These are phyloP conservation scores for Epinephelus lanceolatus DNA, from an alignment of 2,113 vertebrate genomes.

Conservation along the genomic window DNA sequence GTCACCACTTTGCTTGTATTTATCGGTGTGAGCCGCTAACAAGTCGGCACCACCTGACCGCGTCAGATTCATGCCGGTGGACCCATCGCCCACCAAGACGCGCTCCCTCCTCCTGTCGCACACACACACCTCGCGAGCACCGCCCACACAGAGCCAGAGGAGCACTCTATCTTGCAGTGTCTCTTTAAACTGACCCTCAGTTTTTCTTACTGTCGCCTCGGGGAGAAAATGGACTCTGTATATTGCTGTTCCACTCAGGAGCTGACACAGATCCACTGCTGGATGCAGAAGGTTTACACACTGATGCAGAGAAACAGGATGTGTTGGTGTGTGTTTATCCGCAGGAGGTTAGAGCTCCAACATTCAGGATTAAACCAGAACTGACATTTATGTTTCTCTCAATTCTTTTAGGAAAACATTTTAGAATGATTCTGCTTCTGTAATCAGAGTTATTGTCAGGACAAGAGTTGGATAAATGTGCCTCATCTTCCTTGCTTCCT, in stretches of 20 bases:
- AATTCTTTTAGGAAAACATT: neutral
- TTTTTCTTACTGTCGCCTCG: neutral
- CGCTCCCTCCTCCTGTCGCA: neutral
- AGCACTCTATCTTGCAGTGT: conserved; percentile 14
- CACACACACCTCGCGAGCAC: conserved; percentile 5
- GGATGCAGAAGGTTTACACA: neutral
- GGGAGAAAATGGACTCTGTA: neutral
- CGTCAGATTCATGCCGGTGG: conserved; percentile 31
- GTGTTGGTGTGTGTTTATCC: conserved; percentile 9
- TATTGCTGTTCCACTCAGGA: neutral
- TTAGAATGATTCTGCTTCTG: neutral
- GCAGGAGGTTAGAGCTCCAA: neutral
- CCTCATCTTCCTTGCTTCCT: no score
- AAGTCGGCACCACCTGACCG: conserved; percentile 13
- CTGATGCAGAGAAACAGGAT: neutral
- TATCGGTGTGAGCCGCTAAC: neutral
- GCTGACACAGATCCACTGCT: conserved; percentile 11
- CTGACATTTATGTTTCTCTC: neutral
- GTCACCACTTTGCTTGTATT: neutral
- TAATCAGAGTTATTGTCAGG: neutral
- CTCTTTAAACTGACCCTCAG: conserved; percentile 21
- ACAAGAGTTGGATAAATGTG: no score
- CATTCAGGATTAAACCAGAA: neutral
- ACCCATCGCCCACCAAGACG: neutral
- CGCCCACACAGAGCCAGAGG: conserved; percentile 29